A percentile compares a stretch with the other conserved stretches of the same genome.
phyloP scores from a whole-genome alignment of 2,113 vertebrate genomes.

The Dasypus novemcinctus region DNA sequence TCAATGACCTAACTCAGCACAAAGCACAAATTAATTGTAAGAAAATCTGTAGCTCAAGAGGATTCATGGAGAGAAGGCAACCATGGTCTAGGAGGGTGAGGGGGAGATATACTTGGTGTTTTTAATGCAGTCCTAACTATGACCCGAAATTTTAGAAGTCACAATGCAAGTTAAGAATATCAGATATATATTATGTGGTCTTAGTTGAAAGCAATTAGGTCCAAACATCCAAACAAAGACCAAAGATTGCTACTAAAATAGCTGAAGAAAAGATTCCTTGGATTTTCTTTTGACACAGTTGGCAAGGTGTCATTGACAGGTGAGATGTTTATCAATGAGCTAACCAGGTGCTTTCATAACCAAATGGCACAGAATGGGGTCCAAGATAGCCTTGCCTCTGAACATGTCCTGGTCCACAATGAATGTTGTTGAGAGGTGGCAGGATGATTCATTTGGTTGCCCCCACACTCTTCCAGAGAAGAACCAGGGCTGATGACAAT shows the following conservation, averaged over 20 bases:
- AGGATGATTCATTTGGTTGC: not conserved
- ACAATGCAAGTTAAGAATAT: not conserved
- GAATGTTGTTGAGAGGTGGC: not conserved
- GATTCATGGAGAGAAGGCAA: not conserved
- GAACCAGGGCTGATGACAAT: not conserved
- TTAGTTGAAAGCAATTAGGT: conserved; percentile 27
- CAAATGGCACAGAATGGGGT: not conserved
- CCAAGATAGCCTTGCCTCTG: not conserved
- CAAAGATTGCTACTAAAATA: not conserved
- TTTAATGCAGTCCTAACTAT: not conserved
- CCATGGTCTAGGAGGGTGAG: not conserved
- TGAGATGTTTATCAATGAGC: not conserved
- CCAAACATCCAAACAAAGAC: not conserved
- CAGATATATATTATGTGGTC: not conserved
- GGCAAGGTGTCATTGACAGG: not conserved
- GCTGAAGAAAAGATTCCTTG: not conserved
- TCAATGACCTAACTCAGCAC: conserved; percentile 18
- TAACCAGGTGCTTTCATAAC: not conserved
- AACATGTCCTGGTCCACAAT: not conserved
- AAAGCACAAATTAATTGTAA: not conserved
- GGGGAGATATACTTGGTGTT: not conserved
- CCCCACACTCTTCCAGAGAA: not conserved
- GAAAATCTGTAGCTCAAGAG: not conserved
- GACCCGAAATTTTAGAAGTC: conserved; percentile 23
- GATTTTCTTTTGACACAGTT: not conserved